Evolutionary conservation across 2,113 vertebrate genomes (phyloP).

Genomic region (Ginglymostoma cirratum): DNA sequence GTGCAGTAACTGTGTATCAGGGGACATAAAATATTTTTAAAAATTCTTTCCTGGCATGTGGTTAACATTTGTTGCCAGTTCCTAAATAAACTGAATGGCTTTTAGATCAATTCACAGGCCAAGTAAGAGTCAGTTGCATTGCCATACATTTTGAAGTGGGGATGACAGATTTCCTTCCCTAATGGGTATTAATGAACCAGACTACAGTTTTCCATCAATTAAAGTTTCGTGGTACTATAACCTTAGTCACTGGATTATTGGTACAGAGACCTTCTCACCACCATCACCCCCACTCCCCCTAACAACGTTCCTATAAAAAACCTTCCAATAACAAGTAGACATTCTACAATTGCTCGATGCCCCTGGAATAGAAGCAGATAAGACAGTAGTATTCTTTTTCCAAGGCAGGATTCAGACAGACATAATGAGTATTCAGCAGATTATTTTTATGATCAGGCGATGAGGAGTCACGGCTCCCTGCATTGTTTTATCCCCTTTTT

Average conservation of each 20-base stretch:
- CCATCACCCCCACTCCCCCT: no score
- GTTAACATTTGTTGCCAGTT: not conserved
- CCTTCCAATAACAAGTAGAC: not conserved
- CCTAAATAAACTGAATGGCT: not conserved
- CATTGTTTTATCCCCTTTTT: no score
- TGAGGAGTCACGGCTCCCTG: no score
- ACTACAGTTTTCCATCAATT: not conserved
- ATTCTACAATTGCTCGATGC: not conserved
- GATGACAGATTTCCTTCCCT: not conserved
- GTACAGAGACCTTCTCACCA: not conserved
- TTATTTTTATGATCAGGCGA: not conserved
- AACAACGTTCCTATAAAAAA: not conserved
- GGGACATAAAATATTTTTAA: not conserved
- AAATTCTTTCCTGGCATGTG: not conserved
- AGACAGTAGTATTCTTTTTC: not conserved
- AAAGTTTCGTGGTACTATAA: not conserved
- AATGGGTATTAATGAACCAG: not conserved
- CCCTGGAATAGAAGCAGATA: not conserved
- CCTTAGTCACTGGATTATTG: not conserved
- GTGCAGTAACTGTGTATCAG: not conserved
- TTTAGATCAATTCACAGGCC: not conserved
- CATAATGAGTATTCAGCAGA: not conserved
- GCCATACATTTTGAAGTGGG: not conserved
- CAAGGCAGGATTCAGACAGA: not conserved
- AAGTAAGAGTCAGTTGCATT: not conserved